Conservation (phyloP, 2,888 invertebrate species). For the Bhutanitis thaidina region DNA sequence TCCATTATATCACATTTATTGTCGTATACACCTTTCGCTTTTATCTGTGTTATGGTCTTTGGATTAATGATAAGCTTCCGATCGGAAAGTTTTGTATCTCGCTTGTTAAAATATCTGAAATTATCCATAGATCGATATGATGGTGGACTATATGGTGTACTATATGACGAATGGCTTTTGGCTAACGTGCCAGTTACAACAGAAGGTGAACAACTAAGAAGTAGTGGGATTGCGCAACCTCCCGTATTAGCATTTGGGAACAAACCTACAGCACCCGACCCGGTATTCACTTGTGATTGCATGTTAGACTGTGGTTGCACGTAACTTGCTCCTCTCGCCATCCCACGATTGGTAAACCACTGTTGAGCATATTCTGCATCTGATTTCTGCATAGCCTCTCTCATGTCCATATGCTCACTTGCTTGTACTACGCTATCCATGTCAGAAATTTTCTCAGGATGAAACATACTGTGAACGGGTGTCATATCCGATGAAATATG, state of each 20-base stretch:
- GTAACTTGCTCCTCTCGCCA: slow-evolving; percentile 41
- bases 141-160: slow-evolving; percentile 40
- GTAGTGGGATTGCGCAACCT: slow-evolving; percentile 61
- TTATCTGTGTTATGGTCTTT: neutral
- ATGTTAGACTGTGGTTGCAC: neutral
- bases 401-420: slow-evolving; percentile 35
- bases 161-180: slow-evolving; percentile 43
- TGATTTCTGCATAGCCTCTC: slow-evolving; percentile 38
- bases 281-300: slow-evolving; percentile 16
- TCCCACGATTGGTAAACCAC: slow-evolving; percentile 45
- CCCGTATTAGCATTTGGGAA: slow-evolving; percentile 63
- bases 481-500: slow-evolving; percentile 9
- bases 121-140: slow-evolving; percentile 55
- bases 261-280: slow-evolving; percentile 48
- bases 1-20: neutral
- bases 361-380: slow-evolving; percentile 35
- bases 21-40: neutral
- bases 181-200: slow-evolving; percentile 59
- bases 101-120: slow-evolving; percentile 51
- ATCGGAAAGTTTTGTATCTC: slow-evolving; percentile 45
- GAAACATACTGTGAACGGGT: slow-evolving; percentile 22
- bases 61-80: slow-evolving; percentile 23
- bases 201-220: slow-evolving; percentile 66
- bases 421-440: slow-evolving; percentile 38
- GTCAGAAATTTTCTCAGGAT: slow-evolving; percentile 41